These are phyloP conservation scores for Holacanthella duospinosa DNA, from an alignment of 2,888 invertebrate genomes.

Conservation along the genomic window DNA sequence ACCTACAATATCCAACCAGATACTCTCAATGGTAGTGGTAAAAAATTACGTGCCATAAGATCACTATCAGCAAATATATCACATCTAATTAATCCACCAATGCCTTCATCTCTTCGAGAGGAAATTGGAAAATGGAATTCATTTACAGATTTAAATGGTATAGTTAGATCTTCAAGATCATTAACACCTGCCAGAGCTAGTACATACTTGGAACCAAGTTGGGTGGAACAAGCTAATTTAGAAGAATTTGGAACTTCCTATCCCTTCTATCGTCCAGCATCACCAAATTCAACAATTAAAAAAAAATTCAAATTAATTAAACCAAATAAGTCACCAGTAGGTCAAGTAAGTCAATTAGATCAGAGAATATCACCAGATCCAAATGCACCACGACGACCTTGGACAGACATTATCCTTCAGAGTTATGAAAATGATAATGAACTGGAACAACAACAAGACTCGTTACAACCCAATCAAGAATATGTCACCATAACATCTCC, in stretches of 20 bases:
- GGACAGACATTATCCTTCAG: conserved; percentile 37
- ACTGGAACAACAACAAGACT: conserved; percentile 19
- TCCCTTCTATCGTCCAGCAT: neutral
- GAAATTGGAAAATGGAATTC: conserved; percentile 36
- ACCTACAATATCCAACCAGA: conserved; percentile 4
- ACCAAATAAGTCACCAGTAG: neutral
- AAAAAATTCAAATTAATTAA: neutral
- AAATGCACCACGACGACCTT: conserved; percentile 28
- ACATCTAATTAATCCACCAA: conserved; percentile 51
- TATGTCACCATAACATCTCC: neutral
- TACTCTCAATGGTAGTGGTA: conserved; percentile 39
- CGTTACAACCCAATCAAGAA: conserved; percentile 14
- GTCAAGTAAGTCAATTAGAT: neutral
- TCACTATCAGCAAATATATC: conserved; percentile 76
- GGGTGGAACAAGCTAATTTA: conserved; percentile 29
- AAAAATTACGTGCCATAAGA: conserved; percentile 62
- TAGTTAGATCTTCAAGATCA: neutral
- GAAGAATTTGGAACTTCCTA: neutral
- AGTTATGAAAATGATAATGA: conserved; percentile 34
- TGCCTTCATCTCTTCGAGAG: conserved; percentile 15
- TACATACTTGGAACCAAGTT: conserved; percentile 31
- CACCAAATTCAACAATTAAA: neutral
- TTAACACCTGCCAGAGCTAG: conserved; percentile 12
- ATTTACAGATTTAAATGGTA: conserved; percentile 29
- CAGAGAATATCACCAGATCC: too few species aligned